A percentile compares a stretch with the other conserved stretches of the same genome.
phyloP scores from a whole-genome alignment of 1,140 invertebrate genomes.

The Drosophila sechellia region DNA sequence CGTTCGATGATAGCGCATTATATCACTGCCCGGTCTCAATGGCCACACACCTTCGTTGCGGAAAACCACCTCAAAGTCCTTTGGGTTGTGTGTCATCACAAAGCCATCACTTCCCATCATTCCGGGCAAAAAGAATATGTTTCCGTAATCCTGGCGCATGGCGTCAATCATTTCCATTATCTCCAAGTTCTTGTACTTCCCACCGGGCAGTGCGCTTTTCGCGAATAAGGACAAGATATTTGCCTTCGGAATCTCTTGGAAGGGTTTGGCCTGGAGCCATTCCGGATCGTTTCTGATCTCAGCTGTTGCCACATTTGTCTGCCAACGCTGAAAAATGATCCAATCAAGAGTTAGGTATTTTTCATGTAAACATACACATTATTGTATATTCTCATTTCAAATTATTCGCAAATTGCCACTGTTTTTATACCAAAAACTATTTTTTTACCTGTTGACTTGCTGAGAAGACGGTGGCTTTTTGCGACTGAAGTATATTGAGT shows the following conservation, averaged over 20 bases:
- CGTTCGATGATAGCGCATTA: constrained; percentile 50
- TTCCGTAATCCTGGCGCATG: constrained; percentile 43
- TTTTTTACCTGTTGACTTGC: constrained; percentile 25
- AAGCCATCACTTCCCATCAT: constrained; percentile 33
- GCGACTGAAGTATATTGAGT: constrained; percentile 13
- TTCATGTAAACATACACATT: too few relatives aligned
- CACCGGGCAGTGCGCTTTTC: constrained; percentile 42
- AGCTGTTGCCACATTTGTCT: constrained; percentile 31
- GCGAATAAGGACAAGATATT: constrained; percentile 16
- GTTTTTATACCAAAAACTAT: background rate
- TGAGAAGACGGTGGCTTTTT: constrained; percentile 3
- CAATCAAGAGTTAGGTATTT: background rate
- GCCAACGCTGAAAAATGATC: constrained; percentile 38
- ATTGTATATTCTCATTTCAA: background rate
- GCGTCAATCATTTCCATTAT: constrained; percentile 29
- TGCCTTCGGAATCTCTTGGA: constrained; percentile 51
- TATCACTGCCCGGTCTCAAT: constrained; percentile 30
- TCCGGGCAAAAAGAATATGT: constrained; percentile 31
- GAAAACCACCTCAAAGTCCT: constrained; percentile 59
- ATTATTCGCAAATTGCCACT: background rate
- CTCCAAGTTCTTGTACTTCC: constrained; percentile 47
- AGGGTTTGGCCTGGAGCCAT: constrained; percentile 58
- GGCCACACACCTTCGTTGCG: constrained; percentile 73
- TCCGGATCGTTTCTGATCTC: constrained; percentile 19
- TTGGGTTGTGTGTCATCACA: constrained; percentile 54